A percentile compares a stretch with the other conserved stretches of the same genome.
phyloP scores from a whole-genome alignment of 2,113 vertebrate species.

The Muscicapa adusta region DNA sequence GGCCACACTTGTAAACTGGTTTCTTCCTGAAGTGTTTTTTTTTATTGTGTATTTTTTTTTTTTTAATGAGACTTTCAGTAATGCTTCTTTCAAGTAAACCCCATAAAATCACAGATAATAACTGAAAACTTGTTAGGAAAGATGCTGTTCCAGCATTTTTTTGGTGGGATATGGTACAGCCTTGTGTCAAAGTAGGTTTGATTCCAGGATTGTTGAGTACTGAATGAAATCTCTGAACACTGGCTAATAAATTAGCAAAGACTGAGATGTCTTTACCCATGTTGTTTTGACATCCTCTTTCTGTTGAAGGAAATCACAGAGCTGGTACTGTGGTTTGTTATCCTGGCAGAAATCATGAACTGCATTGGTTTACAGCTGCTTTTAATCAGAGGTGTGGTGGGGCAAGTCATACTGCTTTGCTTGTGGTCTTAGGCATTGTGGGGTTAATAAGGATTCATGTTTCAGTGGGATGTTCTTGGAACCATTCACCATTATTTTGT shows the following conservation, averaged over 20 bases:
- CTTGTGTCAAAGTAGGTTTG: neutral
- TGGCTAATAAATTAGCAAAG: neutral
- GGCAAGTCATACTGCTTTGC: neutral
- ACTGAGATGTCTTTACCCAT: neutral
- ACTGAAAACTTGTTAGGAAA: neutral
- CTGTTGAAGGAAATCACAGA: neutral
- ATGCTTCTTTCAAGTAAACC: neutral
- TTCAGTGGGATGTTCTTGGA: neutral
- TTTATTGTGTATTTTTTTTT: neutral
- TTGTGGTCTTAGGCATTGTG: neutral
- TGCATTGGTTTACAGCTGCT: neutral
- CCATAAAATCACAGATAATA: neutral
- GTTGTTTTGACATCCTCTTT: neutral
- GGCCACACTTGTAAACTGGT: neutral
- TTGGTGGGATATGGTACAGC: neutral
- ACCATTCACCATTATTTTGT: neutral
- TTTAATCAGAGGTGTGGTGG: neutral
- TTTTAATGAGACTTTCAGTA: neutral
- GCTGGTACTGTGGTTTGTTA: neutral
- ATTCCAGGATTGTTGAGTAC: neutral
- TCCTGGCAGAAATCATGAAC: neutral
- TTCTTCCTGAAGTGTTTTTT: constrained; percentile 4
- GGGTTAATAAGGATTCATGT: neutral
- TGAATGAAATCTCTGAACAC: neutral
- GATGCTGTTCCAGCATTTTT: neutral